Base-by-base conservation (phyloP, 2,888 invertebrate genomes). In the Acronicta alni region DNA sequence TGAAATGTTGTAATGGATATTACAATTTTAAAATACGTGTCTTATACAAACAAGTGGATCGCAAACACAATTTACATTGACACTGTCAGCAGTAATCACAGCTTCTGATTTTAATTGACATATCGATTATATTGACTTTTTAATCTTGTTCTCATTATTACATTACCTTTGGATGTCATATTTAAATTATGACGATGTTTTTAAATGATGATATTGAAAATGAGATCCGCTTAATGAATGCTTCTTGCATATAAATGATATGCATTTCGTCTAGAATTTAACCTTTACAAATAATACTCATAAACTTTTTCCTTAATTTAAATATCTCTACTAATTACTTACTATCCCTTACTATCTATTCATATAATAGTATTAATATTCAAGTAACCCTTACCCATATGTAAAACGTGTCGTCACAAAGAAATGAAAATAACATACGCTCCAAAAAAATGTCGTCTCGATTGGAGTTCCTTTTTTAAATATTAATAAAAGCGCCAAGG, bases 401-500 rank as follows among this genome's bases (percentile, higher is more conserved):
- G 8, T 39, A 54, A 57, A 58, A 59, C 51, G 41, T 59, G 54
- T 54, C 59, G 43, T 65, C 57, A 53, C 58, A 67, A 57, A 49
- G 47, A 58, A 61, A 59, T 67, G 57, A 63, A 64, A 73, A 74
- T 72, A 75, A 67, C 69, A 77, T 65, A 75, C 67, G 67, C 66
- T 65, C 66, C 64, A 77, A 84, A 78, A 77, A n/a, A 79, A 84
- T 81, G 82, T 81, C 79, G 83, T 79, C 84, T 84, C 89, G 82
- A 89, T 90, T 86, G 87, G 80, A 87, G 83, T 85, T 86, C 75
- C 84, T 82, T 87, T 87, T 84, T 91, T 84, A 90, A 91, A 91
- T 91, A 91, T 92, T 90, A 89, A 92, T 83, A 87, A 87, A 88
- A 87, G 85, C 87, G 82, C 84, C 82, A 79, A 80, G 83, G 83